Conservation (phyloP, 92 coral and sea anemone species). For the Galaxea fascicularis region DNA sequence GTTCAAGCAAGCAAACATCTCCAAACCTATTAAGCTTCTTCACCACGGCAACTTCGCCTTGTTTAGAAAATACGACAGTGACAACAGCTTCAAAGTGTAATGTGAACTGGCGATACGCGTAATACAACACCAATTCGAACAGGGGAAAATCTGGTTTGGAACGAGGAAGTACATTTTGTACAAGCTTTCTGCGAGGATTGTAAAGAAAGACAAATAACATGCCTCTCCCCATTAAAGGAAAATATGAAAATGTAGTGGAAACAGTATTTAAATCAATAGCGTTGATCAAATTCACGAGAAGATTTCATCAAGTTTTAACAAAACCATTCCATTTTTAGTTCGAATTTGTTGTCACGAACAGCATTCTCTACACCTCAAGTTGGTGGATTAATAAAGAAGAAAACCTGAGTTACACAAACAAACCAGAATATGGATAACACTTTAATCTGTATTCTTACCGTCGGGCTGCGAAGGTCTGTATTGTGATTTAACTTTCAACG, state of each 20-base stretch:
- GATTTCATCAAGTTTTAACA: not conserved
- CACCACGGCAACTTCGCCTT: not conserved
- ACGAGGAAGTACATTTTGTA: constrained; percentile 18
- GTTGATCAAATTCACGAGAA: not conserved
- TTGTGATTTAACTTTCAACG: not conserved
- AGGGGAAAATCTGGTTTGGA: not conserved
- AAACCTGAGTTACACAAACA: too few species aligned
- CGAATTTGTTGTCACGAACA: too few species aligned
- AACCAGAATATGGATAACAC: too few species aligned
- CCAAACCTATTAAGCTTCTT: not conserved
- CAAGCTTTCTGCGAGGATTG: too few species aligned
- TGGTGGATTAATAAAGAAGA: too few species aligned
- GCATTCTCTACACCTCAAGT: not conserved
- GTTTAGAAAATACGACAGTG: not conserved
- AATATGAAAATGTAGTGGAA: not conserved
- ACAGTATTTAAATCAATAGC: not conserved
- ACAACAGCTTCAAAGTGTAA: not conserved
- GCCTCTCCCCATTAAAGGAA: not conserved
- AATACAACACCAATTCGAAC: not conserved
- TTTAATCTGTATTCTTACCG: constrained; percentile 18
- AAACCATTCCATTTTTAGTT: not conserved
- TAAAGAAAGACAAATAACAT: not conserved
- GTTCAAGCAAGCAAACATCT: too few species aligned
- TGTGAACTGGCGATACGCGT: not conserved
- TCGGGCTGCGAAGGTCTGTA: not conserved